Base-by-base conservation (phyloP, 2,888 invertebrate species). In the Napeogenes inachia region DNA sequence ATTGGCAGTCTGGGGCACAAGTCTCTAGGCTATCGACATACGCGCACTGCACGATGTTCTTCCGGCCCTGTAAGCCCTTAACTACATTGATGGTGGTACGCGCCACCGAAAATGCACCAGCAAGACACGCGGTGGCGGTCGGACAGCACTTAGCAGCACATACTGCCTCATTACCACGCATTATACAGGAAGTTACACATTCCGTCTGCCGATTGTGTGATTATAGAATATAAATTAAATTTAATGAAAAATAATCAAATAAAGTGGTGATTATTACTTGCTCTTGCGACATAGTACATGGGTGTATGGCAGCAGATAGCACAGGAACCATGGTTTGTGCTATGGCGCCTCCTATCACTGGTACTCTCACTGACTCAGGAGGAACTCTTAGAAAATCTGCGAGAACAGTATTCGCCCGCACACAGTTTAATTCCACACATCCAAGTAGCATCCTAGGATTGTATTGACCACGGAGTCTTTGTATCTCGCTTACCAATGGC, bases 281-380 rank as follows among this genome's bases (percentile, higher is more conserved):
- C 67, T 87, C 84, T 64, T 88, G 86, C 4, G 76, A 78, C 80
- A 89, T 91, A 8, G 83, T 80, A 60, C 92, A 89, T 6, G 92
- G 86, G 59, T 94, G 93, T 3, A 91, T 88, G 13, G 92, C 89
- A 57, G 93, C 92, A 0, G 94, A 94, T 45, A 95, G 85, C 32
- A 95, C 88, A 0, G 95, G 95, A 61, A 95, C 92, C 85, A 95
- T 94, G 13, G 95, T 95, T 33, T 88, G 81, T 0, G 94, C 91
- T n/a, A 93, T 92, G 73, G 94, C 94, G 3, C 95, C 95, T 3
- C 95, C 95, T 12, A 91, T 77, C 0, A 95, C 94, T 0, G 95
- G 94, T 50, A 94, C 92, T 57, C 91, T 87, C 4, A 94, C 93
- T 4, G 91, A 77, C 68, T 92, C 87, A 0, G 94, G 93, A 60